Evolutionary conservation across 2,113 vertebrate genomes (phyloP).

Genomic region (Gymnocephalus cernua): DNA sequence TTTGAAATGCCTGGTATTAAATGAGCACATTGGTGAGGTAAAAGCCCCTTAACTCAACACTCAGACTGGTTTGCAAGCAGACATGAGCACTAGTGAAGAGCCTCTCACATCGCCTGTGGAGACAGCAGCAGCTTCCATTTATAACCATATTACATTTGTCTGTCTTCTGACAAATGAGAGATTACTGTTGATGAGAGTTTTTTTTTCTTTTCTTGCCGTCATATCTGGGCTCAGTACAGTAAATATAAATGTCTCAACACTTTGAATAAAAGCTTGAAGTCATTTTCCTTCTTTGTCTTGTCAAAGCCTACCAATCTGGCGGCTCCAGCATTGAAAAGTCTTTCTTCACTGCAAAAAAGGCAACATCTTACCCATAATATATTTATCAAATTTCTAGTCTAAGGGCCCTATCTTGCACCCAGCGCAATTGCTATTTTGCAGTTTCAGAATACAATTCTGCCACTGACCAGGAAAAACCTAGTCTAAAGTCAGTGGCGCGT

Average conservation of each 20-base stretch:
- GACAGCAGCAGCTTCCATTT: slow-evolving; percentile 37
- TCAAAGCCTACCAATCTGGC: slow-evolving; percentile 55
- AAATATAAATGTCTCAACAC: slow-evolving; percentile 37
- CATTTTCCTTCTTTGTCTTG: slow-evolving; percentile 39
- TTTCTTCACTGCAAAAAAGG: background rate
- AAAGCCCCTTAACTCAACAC: background rate
- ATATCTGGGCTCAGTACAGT: slow-evolving; percentile 34
- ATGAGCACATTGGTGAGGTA: background rate
- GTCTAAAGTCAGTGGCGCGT: too few species aligned
- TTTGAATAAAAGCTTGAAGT: slow-evolving; percentile 41
- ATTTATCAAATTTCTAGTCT: too few species aligned
- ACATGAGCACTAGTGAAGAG: background rate
- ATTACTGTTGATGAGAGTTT: slow-evolving; percentile 45
- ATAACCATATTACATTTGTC: slow-evolving; percentile 52
- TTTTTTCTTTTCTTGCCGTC: slow-evolving; percentile 2
- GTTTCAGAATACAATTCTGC: too few species aligned
- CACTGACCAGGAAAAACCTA: too few species aligned
- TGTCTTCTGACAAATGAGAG: slow-evolving; percentile 36
- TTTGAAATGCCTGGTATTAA: background rate
- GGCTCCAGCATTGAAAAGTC: slow-evolving; percentile 37
- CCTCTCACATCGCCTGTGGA: slow-evolving; percentile 8
- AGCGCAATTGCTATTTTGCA: too few species aligned
- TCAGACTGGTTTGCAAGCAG: background rate
- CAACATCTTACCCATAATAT: too few species aligned
- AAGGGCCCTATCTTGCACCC: too few species aligned